Base-by-base conservation (phyloP, 2,113 vertebrate species). In the Takifugu bimaculatus region DNA sequence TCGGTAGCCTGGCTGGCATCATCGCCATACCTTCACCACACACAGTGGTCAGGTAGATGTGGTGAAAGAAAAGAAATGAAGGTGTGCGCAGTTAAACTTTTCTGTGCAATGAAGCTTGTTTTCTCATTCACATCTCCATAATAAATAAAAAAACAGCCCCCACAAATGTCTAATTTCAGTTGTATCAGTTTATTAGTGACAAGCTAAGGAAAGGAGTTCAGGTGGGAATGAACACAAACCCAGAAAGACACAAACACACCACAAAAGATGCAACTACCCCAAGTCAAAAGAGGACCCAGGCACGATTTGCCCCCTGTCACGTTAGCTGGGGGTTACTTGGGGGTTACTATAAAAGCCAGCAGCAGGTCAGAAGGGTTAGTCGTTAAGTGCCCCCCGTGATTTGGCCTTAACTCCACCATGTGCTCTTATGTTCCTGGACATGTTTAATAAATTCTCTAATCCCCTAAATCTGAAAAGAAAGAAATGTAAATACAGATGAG, bases 1-100 rank as follows among this genome's bases (percentile, higher is more conserved):
- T 94, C 88, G 13, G 94, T 93, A 56, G 94, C 96, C 26, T 88
- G 77, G 20, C 94, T 92, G 4, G 93, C 91, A 9, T 92, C 89
- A 0, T 91, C 77, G 5, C 95, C 95, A 0, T 97, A 98, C 91
- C 96, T 98, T 90, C 51, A 78, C 76, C 83, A 82, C 50, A 65
- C 0, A 82, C 42, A 75, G 54, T 29, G 5, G 51, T 13, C 26
- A 58, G 63, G 29, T 14, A 48, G 47, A 15, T 59, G 26, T 44
- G 20, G 4, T 39, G 50, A 15, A 55, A 61, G 54, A n/a, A 13
- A 4, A 68, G 43, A n/a, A 54, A 13, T 28, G 13, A 29, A 26
- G 51, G 44, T n/a, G 54, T 0, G 4, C 12, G 63, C 50, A 3
- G 29, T 13, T 54, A 20, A 5, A 50, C 11, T 39, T 11, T 39